A percentile compares a stretch with the other conserved stretches of the same genome.
phyloP scores from a whole-genome alignment of 2,888 invertebrate species.

The Tetrapedia diversipes region DNA sequence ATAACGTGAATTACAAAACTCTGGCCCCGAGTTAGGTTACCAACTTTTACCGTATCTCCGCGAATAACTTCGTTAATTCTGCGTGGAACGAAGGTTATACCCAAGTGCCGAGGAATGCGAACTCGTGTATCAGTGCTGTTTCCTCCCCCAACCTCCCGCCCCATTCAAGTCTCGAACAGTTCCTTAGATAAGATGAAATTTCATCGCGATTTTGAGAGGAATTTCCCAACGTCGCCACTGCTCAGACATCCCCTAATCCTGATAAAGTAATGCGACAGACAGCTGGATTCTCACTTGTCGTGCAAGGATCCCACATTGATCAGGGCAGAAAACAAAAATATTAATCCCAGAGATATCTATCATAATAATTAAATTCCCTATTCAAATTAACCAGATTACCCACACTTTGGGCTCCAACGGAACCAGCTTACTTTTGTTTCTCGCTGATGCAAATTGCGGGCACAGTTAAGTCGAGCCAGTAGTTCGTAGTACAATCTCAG shows the following conservation, averaged over 20 bases:
- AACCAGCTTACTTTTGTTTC: not conserved
- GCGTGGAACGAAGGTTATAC: conserved; percentile 36
- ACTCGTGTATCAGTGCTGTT: conserved; percentile 39
- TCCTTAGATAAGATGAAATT: conserved; percentile 56
- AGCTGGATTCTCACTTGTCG: conserved; percentile 8
- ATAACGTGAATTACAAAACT: conserved; percentile 62
- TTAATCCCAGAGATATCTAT: conserved; percentile 36
- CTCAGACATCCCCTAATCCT: conserved; percentile 5
- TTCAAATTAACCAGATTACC: conserved; percentile 9
- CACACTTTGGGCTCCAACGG: not conserved
- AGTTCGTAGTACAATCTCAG: conserved; percentile 1
- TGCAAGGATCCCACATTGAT: too few relatives aligned
- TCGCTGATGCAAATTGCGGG: conserved; percentile 29
- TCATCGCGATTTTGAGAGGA: conserved; percentile 51
- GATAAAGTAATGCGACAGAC: too few relatives aligned
- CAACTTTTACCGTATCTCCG: conserved; percentile 56
- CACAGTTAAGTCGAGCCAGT: not conserved
- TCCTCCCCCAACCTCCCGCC: not conserved
- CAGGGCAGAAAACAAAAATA: conserved; percentile 17
- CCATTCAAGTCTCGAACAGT: not conserved
- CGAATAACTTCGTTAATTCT: conserved; percentile 64
- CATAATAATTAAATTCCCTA: conserved; percentile 32
- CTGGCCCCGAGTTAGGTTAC: conserved; percentile 13
- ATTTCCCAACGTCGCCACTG: conserved; percentile 29
- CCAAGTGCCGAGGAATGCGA: conserved; percentile 35